Evolutionary conservation across 2,888 invertebrate species (phyloP).

Genomic region (Smittia sp.): DNA sequence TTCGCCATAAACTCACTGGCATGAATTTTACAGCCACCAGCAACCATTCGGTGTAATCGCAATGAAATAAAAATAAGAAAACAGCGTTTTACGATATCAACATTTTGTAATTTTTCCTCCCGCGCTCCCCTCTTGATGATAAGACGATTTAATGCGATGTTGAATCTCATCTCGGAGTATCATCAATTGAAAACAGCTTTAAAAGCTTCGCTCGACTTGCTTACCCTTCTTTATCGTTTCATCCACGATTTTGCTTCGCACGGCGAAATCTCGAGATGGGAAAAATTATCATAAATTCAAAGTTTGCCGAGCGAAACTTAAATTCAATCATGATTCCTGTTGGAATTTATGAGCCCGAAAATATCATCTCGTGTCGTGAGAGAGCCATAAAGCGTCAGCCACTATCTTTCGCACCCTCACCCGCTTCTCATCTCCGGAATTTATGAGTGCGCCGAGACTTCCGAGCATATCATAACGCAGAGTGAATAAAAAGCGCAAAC

Average conservation of each 20-base stretch:
- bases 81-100: constrained; percentile 4
- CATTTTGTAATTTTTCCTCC: too few species aligned
- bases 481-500: background rate
- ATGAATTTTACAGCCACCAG: constrained; percentile 26
- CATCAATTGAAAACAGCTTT: too few species aligned
- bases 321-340: constrained; percentile 34
- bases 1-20: constrained; percentile 26
- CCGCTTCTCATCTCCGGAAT: background rate
- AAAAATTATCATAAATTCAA: background rate
- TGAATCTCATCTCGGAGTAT: too few species aligned
- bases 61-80: constrained; percentile 12
- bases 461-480: background rate
- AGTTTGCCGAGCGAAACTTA: constrained; percentile 17
- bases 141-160: too few species aligned
- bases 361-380: background rate
- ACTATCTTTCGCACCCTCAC: too few species aligned
- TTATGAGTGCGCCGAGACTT: background rate
- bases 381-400: background rate
- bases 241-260: background rate
- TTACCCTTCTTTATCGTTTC: too few species aligned
- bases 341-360: constrained; percentile 8
- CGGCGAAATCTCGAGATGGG: background rate
- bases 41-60: constrained; percentile 18
- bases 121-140: too few species aligned
- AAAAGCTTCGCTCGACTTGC: too few species aligned